phyloP scores from a whole-genome alignment of 2,113 vertebrate species.

The Ptyas mucosa region DNA sequence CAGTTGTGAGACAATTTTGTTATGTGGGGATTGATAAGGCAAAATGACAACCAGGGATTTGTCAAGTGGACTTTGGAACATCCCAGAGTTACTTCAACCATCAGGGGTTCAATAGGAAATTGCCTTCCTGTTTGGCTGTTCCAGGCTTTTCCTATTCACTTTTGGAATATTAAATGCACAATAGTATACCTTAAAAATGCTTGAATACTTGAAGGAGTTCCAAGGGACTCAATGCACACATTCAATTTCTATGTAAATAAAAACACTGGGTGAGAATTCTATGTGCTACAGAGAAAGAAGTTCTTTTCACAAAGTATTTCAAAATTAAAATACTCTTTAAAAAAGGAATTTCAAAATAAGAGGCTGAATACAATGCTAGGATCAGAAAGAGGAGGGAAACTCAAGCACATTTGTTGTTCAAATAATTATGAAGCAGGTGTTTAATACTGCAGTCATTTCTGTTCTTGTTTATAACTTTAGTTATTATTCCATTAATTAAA shows the following conservation, averaged over 20 bases:
- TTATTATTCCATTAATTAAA: constrained; percentile 69
- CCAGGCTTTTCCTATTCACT: neutral
- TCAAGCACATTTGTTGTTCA: constrained; percentile 68
- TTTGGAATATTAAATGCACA: constrained; percentile 10
- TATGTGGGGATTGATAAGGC: neutral
- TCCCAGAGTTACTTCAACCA: neutral
- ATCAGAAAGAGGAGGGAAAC: constrained; percentile 66
- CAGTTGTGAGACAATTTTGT: neutral
- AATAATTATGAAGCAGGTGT: constrained; percentile 72
- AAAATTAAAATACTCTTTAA: constrained; percentile 34
- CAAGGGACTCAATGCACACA: neutral
- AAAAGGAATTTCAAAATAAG: constrained; percentile 54
- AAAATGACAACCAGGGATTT: neutral
- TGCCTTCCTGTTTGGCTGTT: neutral
- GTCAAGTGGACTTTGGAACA: neutral
- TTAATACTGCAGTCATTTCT: constrained; percentile 67
- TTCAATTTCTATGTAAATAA: neutral
- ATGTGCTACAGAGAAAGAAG: neutral
- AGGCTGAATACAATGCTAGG: constrained; percentile 48
- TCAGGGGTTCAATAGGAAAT: neutral
- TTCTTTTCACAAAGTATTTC: constrained; percentile 5
- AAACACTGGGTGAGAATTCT: constrained; percentile 8
- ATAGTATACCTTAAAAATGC: neutral
- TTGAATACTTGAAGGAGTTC: neutral
- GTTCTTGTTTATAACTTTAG: constrained; percentile 67